These are phyloP conservation scores for Tiphia femorata DNA, from an alignment of 2,888 invertebrate species.

Conservation along the genomic window DNA sequence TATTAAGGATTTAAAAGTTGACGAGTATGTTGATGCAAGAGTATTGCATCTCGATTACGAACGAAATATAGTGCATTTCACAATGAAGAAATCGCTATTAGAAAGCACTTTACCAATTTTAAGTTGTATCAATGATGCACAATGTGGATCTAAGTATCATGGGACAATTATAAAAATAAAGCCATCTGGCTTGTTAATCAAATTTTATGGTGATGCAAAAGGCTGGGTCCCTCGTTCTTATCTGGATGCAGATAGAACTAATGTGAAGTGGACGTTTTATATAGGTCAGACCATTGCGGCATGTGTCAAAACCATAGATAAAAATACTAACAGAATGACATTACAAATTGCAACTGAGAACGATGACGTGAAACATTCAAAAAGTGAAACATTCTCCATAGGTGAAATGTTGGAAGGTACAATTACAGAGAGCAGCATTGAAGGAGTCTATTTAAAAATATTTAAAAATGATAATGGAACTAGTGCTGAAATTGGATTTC, in stretches of 20 bases:
- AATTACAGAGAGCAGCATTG: slow-evolving; percentile 51
- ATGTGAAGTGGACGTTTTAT: slow-evolving; percentile 70
- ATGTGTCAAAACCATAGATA: slow-evolving; percentile 40
- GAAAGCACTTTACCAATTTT: slow-evolving; percentile 72
- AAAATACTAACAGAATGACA: slow-evolving; percentile 30
- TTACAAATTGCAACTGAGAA: slow-evolving; percentile 27
- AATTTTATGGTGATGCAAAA: slow-evolving; percentile 74
- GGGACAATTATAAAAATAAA: slow-evolving; percentile 73
- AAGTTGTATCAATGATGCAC: slow-evolving; percentile 70
- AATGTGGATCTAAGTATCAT: slow-evolving; percentile 71
- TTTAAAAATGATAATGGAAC: slow-evolving; percentile 26
- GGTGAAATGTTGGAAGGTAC: slow-evolving; percentile 55
- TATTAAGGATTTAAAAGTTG: slow-evolving; percentile 72
- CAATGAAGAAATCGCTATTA: slow-evolving; percentile 77
- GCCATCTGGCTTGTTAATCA: slow-evolving; percentile 70
- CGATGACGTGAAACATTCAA: not conserved
- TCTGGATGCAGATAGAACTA: slow-evolving; percentile 60
- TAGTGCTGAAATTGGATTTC: slow-evolving; percentile 40
- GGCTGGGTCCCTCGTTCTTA: slow-evolving; percentile 70
- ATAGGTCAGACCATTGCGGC: slow-evolving; percentile 72
- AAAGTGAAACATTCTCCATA: slow-evolving; percentile 20
- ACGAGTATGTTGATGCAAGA: slow-evolving; percentile 73
- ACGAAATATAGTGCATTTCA: slow-evolving; percentile 72
- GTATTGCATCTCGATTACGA: slow-evolving; percentile 72
- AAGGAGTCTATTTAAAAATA: slow-evolving; percentile 54